These are phyloP conservation scores for Oreochromis spilurus DNA, from an alignment of 2,113 vertebrate genomes.

Conservation along the genomic window DNA sequence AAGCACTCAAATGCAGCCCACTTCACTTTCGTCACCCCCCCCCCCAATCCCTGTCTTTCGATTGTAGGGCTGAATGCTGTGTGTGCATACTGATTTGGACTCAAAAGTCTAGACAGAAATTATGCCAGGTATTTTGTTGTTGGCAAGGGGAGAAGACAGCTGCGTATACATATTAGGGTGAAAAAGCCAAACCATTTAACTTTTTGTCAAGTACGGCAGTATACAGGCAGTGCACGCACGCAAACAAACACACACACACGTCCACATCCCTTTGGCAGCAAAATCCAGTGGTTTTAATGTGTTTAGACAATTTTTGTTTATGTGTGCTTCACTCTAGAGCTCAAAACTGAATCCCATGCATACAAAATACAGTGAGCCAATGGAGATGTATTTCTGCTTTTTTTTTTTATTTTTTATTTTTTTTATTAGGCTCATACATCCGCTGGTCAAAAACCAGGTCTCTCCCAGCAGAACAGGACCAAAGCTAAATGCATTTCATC, in stretches of 20 bases:
- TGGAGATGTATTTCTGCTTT: neutral
- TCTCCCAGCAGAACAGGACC: neutral
- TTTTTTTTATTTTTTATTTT: neutral
- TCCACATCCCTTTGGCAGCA: neutral
- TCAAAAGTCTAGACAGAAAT: conserved; percentile 25
- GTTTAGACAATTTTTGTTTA: neutral
- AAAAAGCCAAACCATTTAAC: conserved; percentile 29
- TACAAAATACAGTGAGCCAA: neutral
- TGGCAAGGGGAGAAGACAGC: conserved; percentile 3
- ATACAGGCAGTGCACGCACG: neutral
- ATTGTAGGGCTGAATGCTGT: conserved; percentile 1
- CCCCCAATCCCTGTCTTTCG: neutral
- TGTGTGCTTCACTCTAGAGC: neutral
- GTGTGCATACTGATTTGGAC: conserved; percentile 38
- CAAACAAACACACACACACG: neutral
- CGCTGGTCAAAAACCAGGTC: neutral
- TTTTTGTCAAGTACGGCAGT: conserved; percentile 16
- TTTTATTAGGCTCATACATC: neutral
- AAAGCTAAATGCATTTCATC: neutral
- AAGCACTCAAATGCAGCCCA: neutral
- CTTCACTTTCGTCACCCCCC: neutral
- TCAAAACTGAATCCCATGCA: neutral
- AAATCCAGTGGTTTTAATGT: neutral
- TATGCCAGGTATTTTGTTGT: conserved; percentile 22
- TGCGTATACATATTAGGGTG: conserved; percentile 20